Conservation (phyloP, 2,888 invertebrate genomes). For the Drosophila siamana region DNA sequence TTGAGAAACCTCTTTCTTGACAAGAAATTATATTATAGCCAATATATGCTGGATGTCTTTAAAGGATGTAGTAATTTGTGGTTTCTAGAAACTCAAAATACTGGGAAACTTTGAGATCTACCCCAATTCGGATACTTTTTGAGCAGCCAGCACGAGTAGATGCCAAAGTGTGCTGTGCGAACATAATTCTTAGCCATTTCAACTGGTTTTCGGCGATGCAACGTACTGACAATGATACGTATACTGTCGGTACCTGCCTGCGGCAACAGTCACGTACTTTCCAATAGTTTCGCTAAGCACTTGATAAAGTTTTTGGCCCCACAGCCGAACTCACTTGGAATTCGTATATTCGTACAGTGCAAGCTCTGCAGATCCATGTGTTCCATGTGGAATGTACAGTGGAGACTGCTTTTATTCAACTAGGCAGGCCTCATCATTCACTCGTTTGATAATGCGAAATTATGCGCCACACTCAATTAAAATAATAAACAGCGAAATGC, state of each 20-base stretch:
- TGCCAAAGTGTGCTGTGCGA: constrained; percentile 23
- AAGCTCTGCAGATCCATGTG: background rate
- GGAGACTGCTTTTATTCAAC: constrained; percentile 31
- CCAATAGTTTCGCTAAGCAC: constrained; percentile 66
- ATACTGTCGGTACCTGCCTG: constrained; percentile 62
- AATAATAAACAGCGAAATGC: constrained; percentile 42
- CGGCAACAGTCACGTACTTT: constrained; percentile 62
- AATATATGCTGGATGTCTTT: too few relatives aligned
- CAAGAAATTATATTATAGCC: too few relatives aligned
- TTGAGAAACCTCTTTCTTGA: background rate
- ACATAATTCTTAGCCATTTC: constrained; percentile 66
- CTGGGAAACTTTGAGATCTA: constrained; percentile 8
- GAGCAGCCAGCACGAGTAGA: constrained; percentile 17
- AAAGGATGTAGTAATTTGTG: too few relatives aligned
- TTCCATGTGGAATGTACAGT: constrained; percentile 2
- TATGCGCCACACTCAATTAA: constrained; percentile 68
- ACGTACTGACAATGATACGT: constrained; percentile 70
- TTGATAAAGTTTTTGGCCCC: constrained; percentile 55
- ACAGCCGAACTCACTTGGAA: constrained; percentile 8
- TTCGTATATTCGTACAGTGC: background rate
- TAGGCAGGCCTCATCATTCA: constrained; percentile 26
- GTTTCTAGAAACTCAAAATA: background rate
- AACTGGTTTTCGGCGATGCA: constrained; percentile 55
- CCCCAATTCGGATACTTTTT: constrained; percentile 16
- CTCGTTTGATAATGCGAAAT: constrained; percentile 26